Base-by-base conservation (phyloP, 2,113 vertebrate genomes). In the Glareola pratincola region DNA sequence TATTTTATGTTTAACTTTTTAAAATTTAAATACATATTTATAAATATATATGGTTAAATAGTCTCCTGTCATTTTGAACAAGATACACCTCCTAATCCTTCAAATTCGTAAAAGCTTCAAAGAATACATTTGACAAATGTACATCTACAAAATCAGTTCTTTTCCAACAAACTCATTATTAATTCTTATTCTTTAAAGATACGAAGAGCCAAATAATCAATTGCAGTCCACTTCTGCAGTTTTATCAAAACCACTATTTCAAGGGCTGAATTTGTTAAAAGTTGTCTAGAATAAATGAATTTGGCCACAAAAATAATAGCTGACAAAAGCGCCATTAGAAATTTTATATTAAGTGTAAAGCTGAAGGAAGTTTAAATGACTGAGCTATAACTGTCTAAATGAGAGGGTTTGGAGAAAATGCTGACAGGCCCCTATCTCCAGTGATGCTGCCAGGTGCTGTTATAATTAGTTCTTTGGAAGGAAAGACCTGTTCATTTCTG, bases 391-490 rank as follows among this genome's bases (percentile, higher is more conserved):
- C 88, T 0, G 10, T 64, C 94, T 43, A 8, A 36, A 59, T 41
- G 45, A 69, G 41, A 95, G 29, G 30, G 71, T 74, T 30, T 87
- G 60, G 63, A 95, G 76, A 84, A 97, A 94, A 71, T 72, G 92
- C 96, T 94, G 81, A 94, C 86, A 90, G 73, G 67, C 30, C 36
- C 7, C 53, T 41, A 17, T 92, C 74, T 90, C 27, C 68, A 93
- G 81, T 56, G 72, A 50, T 79, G 92, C 90, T 95, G 87, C 92
- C 94, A 97, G 81, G 76, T 96, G 85, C 71, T 87, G 56, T 60
- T 90, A 68, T 92, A 96, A 96, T 96, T 92, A 94, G 67, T 59
- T 94, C 50, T 90, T 82, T 91, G 83, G 76, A 86, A 81, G 95
- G 30, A 45, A 63, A 85, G 74, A 82, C 71, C 47, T 43, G 78